phyloP scores from a whole-genome alignment of 1,140 invertebrate species.

The Neodiprion virginianus region DNA sequence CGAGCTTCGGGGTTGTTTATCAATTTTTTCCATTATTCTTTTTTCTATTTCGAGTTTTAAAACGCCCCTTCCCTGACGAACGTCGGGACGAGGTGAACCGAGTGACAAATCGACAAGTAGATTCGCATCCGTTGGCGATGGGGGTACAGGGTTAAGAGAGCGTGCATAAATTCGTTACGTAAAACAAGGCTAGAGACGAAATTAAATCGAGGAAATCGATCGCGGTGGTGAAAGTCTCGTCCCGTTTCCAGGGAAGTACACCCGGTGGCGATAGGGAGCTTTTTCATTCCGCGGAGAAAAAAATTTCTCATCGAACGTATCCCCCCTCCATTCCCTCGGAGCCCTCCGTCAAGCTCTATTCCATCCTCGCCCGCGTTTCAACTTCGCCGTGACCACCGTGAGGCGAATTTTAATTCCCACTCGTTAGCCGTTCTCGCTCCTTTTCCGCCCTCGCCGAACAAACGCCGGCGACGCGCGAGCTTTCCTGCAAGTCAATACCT shows the following conservation, averaged over 20 bases:
- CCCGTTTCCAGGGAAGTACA: neutral
- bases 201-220: neutral
- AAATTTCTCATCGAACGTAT: neutral
- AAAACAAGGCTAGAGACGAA: conserved; percentile 2
- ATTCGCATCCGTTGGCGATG: no score
- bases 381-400: no score
- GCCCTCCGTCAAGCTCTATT: no score
- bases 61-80: neutral
- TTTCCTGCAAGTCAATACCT: conserved; percentile 5
- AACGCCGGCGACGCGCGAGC: neutral
- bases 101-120: no score
- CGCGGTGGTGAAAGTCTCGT: neutral
- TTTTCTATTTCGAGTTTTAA: neutral
- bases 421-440: neutral
- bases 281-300: neutral
- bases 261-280: neutral
- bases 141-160: neutral
- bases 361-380: no score
- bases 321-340: no score
- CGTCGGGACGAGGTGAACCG: no score
- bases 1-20: neutral
- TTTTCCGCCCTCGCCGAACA: neutral
- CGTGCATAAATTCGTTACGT: neutral
- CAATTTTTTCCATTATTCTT: neutral
- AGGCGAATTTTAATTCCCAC: neutral